These are phyloP conservation scores for Bucorvus abyssinicus DNA, from an alignment of 2,797 vertebrate species.

Conservation along the genomic window DNA sequence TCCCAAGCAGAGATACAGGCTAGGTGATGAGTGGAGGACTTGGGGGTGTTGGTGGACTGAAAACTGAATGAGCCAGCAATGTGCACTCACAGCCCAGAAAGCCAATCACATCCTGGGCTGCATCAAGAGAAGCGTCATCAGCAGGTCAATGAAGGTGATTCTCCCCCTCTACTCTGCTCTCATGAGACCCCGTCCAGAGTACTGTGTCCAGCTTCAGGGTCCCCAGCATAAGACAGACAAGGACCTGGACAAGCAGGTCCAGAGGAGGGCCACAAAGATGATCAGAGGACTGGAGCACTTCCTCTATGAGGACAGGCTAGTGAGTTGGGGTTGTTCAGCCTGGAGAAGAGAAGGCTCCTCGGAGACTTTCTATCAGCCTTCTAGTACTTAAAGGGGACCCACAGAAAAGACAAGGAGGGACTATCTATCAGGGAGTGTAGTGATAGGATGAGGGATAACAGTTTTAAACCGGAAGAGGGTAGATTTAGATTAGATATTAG, in stretches of 20 bases:
- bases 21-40: too few species aligned
- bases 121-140: background rate
- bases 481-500: background rate
- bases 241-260: background rate
- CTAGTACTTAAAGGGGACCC: background rate
- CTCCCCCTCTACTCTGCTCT: background rate
- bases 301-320: background rate
- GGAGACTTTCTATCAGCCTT: background rate
- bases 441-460: background rate
- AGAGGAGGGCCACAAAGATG: background rate
- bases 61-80: too few species aligned
- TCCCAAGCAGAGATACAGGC: too few species aligned
- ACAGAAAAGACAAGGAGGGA: background rate
- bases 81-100: background rate
- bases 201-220: background rate
- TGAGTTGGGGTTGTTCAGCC: background rate
- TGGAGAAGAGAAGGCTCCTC: background rate
- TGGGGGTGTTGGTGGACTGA: too few species aligned
- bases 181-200: background rate
- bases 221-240: background rate
- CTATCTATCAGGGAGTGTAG: background rate
- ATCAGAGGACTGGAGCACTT: background rate
- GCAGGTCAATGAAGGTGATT: background rate
- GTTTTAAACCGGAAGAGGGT: background rate
- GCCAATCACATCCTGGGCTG: background rate